These are phyloP conservation scores for Metacarcinus magister DNA, from an alignment of 2,888 invertebrate genomes.

Conservation along the genomic window DNA sequence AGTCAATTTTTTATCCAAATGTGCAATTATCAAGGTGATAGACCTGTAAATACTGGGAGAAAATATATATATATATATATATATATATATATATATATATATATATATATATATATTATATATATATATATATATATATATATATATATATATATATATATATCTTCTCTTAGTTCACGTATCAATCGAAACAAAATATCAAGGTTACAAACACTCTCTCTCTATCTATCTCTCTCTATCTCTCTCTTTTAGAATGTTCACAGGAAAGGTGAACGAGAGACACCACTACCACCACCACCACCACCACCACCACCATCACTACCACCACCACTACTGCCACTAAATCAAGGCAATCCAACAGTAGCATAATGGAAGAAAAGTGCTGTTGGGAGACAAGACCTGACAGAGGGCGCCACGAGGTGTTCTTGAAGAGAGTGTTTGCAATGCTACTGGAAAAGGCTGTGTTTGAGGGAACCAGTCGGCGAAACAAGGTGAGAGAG, in stretches of 20 bases:
- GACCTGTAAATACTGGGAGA: no score
- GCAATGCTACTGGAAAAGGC: constrained; percentile 71
- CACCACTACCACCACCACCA: neutral
- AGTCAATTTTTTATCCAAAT: no score
- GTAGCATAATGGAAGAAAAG: neutral
- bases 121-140: no score
- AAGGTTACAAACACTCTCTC: neutral
- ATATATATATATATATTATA: no score
- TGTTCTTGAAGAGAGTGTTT: constrained; percentile 57
- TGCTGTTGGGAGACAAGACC: constrained; percentile 76
- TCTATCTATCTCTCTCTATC: constrained; percentile 44
- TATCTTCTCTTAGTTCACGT: no score
- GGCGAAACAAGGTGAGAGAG: constrained; percentile 70
- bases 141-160: neutral
- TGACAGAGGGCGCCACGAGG: constrained; percentile 44
- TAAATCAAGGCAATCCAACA: neutral
- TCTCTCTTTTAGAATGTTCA: constrained; percentile 22
- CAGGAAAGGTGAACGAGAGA: neutral
- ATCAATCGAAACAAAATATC: no score
- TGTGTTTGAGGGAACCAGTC: constrained; percentile 69
- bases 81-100: no score
- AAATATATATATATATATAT: no score
- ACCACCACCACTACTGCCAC: no score
- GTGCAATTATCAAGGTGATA: no score
- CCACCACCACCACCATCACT: neutral